Evolutionary conservation across 1,140 invertebrate species (phyloP).

Genomic region (Camponotus pennsylvanicus): DNA sequence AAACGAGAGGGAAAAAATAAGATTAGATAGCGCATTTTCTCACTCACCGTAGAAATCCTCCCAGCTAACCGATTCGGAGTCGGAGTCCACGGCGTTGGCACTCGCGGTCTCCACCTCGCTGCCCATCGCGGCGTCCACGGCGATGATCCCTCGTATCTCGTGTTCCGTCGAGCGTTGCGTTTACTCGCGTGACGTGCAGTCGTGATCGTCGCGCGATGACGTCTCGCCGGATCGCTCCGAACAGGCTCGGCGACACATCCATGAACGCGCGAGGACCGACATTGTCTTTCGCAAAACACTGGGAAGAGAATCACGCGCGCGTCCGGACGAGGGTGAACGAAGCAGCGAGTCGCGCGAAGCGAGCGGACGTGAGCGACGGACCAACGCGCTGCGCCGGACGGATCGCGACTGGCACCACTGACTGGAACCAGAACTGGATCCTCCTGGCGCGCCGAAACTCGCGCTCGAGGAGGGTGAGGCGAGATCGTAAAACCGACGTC

Average conservation of each 20-base stretch:
- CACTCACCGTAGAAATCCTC: slow-evolving; percentile 87
- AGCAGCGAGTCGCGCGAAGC: background rate
- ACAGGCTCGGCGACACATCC: background rate
- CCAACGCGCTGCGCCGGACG: background rate
- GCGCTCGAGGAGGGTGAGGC: background rate
- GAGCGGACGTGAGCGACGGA: background rate
- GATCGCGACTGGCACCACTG: background rate
- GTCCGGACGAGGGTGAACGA: background rate
- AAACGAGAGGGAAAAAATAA: background rate
- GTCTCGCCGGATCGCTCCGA: background rate
- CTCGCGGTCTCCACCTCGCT: slow-evolving; percentile 77
- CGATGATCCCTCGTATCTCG: slow-evolving; percentile 10
- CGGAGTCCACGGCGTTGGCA: slow-evolving; percentile 82
- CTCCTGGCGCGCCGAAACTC: slow-evolving; percentile 13
- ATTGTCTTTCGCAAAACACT: slow-evolving; percentile 1
- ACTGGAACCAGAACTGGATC: background rate
- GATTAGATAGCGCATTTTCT: background rate
- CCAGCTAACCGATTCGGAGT: slow-evolving; percentile 85
- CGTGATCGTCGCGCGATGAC: slow-evolving; percentile 7
- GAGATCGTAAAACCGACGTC: slow-evolving; percentile 11
- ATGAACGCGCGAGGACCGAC: slow-evolving; percentile 8
- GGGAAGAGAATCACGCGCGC: background rate
- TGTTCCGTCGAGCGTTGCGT: background rate
- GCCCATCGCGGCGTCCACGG: slow-evolving; percentile 68
- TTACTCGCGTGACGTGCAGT: slow-evolving; percentile 9